These are phyloP conservation scores for Betta splendens DNA, from an alignment of 2,797 vertebrate species.

Conservation along the genomic window DNA sequence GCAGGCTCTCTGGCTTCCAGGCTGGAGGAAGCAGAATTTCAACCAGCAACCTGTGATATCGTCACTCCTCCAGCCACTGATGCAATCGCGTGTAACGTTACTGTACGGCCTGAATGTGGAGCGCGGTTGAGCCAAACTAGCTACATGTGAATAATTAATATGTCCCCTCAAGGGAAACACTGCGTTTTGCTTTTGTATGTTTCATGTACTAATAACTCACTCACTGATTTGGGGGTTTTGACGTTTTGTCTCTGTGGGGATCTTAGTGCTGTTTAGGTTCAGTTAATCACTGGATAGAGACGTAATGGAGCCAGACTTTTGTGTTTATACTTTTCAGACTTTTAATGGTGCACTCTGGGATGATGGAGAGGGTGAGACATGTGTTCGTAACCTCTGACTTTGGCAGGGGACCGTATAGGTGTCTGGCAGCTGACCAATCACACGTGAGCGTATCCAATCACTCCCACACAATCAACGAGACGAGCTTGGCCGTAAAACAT, in stretches of 20 bases:
- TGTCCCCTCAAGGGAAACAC: slow-evolving; percentile 9
- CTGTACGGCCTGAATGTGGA: background rate
- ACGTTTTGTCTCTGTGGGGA: slow-evolving; percentile 9
- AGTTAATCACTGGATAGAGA: slow-evolving; percentile 7
- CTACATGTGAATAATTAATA: slow-evolving; percentile 10
- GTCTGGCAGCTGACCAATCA: slow-evolving; percentile 70
- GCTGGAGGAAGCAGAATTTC: background rate
- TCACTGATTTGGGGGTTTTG: slow-evolving; percentile 4
- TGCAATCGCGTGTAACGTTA: slow-evolving; percentile 53
- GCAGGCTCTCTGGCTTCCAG: background rate
- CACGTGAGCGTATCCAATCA: slow-evolving; percentile 17
- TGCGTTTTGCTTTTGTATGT: background rate
- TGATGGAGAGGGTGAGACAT: slow-evolving; percentile 6
- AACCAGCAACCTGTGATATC: slow-evolving; percentile 27
- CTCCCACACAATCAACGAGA: background rate
- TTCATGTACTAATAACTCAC: slow-evolving; percentile 4
- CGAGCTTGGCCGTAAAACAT: background rate
- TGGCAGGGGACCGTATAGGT: slow-evolving; percentile 56
- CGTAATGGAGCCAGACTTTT: background rate
- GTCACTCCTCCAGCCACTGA: slow-evolving; percentile 41
- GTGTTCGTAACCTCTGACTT: background rate
- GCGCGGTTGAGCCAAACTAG: slow-evolving; percentile 14
- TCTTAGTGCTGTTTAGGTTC: slow-evolving; percentile 1
- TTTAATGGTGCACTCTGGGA: slow-evolving; percentile 4
- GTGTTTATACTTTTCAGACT: slow-evolving; percentile 8